These are phyloP conservation scores for Symphodus melops DNA, from an alignment of 2,113 vertebrate genomes.

Conservation along the genomic window DNA sequence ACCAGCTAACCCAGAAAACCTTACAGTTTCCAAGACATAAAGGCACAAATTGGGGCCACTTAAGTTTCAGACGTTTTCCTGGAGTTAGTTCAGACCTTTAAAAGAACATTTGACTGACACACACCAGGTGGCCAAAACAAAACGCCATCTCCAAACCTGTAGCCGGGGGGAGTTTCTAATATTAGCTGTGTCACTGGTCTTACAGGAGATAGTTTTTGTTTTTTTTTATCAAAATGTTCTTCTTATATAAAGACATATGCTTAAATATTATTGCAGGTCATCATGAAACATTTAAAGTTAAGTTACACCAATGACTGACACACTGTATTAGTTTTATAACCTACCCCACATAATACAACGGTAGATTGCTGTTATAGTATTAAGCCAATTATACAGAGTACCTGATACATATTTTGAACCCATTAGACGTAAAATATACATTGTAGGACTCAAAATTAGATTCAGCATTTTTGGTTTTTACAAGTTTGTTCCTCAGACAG, in stretches of 20 bases:
- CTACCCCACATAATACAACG: too few species aligned
- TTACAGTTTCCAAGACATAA: not conserved
- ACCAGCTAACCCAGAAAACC: not conserved
- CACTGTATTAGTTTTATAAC: too few species aligned
- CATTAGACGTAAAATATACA: not conserved
- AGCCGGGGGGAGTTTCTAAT: too few species aligned
- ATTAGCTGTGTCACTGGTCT: not conserved
- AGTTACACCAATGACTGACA: too few species aligned
- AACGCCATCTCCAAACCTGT: not conserved
- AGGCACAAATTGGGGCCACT: not conserved
- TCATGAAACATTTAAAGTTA: too few species aligned
- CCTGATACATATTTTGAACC: not conserved
- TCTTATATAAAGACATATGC: too few species aligned
- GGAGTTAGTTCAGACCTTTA: not conserved
- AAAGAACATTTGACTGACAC: not conserved
- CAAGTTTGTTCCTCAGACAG: constrained; percentile 4
- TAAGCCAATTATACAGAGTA: not conserved
- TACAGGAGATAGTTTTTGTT: not conserved
- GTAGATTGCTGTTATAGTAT: too few species aligned
- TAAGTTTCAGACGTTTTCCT: not conserved
- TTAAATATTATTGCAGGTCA: too few species aligned
- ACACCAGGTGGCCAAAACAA: not conserved
- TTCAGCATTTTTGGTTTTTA: not conserved
- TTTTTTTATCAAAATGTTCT: too few species aligned
- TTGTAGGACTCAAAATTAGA: not conserved